phyloP scores from a whole-genome alignment of 2,797 vertebrate genomes.

The Lutjanus argentimaculatus region DNA sequence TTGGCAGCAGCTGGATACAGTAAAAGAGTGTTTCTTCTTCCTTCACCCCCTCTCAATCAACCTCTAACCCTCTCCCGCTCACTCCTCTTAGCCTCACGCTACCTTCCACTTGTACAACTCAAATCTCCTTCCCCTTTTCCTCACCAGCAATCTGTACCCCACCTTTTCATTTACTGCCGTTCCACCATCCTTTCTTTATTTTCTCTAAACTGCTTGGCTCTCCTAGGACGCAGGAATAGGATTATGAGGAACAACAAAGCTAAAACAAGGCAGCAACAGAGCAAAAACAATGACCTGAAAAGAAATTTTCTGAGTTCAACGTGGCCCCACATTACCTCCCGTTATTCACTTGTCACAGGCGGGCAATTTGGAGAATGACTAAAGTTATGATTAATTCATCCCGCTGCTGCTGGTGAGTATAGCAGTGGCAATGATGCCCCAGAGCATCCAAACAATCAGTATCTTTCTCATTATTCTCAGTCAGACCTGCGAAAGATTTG shows the following conservation, averaged over 20 bases:
- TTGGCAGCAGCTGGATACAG: slow-evolving; percentile 59
- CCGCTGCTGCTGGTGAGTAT: slow-evolving; percentile 51
- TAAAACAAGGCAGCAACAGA: slow-evolving; percentile 19
- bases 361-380: slow-evolving; percentile 61
- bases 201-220: slow-evolving; percentile 3
- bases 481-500: slow-evolving; percentile 47
- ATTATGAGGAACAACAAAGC: slow-evolving; percentile 24
- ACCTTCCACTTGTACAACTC: slow-evolving; percentile 35
- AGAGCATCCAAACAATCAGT: slow-evolving; percentile 54
- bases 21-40: slow-evolving; percentile 41
- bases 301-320: slow-evolving; percentile 28
- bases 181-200: not conserved
- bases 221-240: not conserved
- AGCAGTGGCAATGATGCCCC: slow-evolving; percentile 38
- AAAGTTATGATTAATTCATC: slow-evolving; percentile 72
- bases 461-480: slow-evolving; percentile 54
- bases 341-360: slow-evolving; percentile 34
- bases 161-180: slow-evolving; percentile 14
- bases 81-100: slow-evolving; percentile 25
- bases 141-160: not conserved
- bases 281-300: slow-evolving; percentile 30
- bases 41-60: slow-evolving; percentile 49
- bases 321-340: slow-evolving; percentile 21
- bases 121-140: slow-evolving; percentile 5
- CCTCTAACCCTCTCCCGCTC: slow-evolving; percentile 32